Percentiles rank a stretch among this genome's conserved stretches.
phyloP scores from a whole-genome alignment of 2,888 invertebrate genomes.

The Catocala nupta region DNA sequence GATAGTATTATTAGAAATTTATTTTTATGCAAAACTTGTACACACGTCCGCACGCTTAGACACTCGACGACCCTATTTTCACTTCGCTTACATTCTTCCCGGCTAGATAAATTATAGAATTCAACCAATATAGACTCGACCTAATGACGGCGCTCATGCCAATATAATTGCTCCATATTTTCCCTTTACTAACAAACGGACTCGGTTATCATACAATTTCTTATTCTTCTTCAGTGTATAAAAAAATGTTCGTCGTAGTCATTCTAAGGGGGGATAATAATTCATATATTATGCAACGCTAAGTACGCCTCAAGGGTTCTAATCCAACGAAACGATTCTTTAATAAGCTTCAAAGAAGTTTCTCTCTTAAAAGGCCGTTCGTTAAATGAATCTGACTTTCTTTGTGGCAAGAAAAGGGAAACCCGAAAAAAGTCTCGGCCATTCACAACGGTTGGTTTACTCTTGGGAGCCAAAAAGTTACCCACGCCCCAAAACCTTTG shows the following conservation, averaged over 20 bases:
- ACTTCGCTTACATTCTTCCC: slow-evolving; percentile 61
- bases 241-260: slow-evolving; percentile 7
- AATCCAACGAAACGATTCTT: slow-evolving; percentile 72
- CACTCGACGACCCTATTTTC: too few relatives aligned
- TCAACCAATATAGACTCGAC: slow-evolving; percentile 43
- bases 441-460: slow-evolving; percentile 76
- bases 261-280: slow-evolving; percentile 21
- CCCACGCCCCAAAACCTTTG: slow-evolving; percentile 61
- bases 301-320: slow-evolving; percentile 60
- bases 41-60: too few relatives aligned
- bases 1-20: too few relatives aligned
- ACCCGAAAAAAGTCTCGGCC: slow-evolving; percentile 71
- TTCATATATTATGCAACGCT: slow-evolving; percentile 55
- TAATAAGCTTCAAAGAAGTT: slow-evolving; percentile 80
- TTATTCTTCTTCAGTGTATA: slow-evolving; percentile 4
- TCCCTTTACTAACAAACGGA: not conserved
- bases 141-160: slow-evolving; percentile 19
- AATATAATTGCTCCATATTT: not conserved
- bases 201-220: not conserved
- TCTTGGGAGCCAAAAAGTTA: slow-evolving; percentile 74
- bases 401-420: slow-evolving; percentile 76
- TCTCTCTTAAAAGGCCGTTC: slow-evolving; percentile 72
- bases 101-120: slow-evolving; percentile 59
- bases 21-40: too few relatives aligned
- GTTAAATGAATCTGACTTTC: slow-evolving; percentile 79